Conservation (phyloP, 1,140 invertebrate genomes). For the Doryteuthis pealeii region DNA sequence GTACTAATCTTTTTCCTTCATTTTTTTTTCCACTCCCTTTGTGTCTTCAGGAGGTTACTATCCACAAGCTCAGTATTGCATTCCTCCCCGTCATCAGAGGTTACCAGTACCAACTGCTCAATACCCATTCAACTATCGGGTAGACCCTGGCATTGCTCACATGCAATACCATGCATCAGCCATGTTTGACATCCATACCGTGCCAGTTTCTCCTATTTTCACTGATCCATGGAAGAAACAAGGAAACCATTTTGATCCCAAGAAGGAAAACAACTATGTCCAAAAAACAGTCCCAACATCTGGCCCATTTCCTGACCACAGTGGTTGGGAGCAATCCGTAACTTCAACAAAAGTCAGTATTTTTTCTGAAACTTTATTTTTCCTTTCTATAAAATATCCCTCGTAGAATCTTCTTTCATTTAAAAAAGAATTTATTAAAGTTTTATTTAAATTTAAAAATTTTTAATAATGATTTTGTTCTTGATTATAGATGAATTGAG, state of each 20-base stretch:
- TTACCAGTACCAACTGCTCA: not conserved
- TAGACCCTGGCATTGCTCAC: not conserved
- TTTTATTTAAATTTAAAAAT: too few species aligned
- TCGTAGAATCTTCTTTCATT: too few species aligned
- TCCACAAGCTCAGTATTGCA: not conserved
- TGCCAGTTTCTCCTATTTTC: not conserved
- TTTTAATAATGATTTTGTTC: too few species aligned
- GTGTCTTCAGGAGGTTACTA: not conserved
- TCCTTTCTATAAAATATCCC: too few species aligned
- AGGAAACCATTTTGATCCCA: not conserved
- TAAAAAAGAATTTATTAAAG: too few species aligned
- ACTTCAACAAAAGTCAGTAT: not conserved
- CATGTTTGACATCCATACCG: constrained; percentile 7
- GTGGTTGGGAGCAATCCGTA: not conserved
- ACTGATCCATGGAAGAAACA: constrained; percentile 9
- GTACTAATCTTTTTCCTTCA: too few species aligned
- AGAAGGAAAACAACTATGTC: not conserved
- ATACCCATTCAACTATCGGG: not conserved
- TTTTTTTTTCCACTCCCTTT: too few species aligned
- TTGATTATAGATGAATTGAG: too few species aligned
- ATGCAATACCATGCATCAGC: constrained; percentile 5
- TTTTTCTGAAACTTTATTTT: too few species aligned
- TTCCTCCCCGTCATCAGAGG: not conserved
- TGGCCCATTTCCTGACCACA: not conserved
- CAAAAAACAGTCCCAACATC: not conserved